These are phyloP conservation scores for Falco columbarius DNA, from an alignment of 2,797 vertebrate species.

Conservation along the genomic window DNA sequence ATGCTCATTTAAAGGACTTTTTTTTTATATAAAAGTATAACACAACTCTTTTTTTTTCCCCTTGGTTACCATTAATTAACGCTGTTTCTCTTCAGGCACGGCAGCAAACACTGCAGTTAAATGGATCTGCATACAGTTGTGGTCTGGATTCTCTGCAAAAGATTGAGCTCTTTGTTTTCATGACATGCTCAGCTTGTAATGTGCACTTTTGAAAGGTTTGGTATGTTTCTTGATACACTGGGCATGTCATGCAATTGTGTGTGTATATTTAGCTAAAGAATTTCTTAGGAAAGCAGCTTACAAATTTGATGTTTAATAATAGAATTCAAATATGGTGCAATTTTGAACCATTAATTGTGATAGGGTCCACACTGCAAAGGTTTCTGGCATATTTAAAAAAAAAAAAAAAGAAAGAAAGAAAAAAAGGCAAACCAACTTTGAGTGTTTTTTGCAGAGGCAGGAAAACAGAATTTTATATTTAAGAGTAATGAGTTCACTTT, in stretches of 20 bases:
- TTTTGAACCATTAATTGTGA: not conserved
- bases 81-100: slow-evolving; percentile 70
- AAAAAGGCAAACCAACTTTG: not conserved
- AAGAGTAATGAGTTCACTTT: not conserved
- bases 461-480: not conserved
- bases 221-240: slow-evolving; percentile 68
- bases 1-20: not conserved
- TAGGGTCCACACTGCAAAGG: not conserved
- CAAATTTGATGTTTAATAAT: not conserved
- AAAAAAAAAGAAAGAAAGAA: not conserved
- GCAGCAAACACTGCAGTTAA: slow-evolving; percentile 63
- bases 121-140: slow-evolving; percentile 70
- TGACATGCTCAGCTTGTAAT: slow-evolving; percentile 73
- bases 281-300: not conserved
- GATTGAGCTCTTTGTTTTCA: slow-evolving; percentile 73
- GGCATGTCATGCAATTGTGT: slow-evolving; percentile 69
- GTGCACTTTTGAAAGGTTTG: slow-evolving; percentile 71
- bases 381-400: not conserved
- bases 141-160: slow-evolving; percentile 73
- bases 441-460: not conserved
- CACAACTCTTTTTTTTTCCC: not conserved
- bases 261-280: slow-evolving; percentile 26
- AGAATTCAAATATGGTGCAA: not conserved
- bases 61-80: slow-evolving; percentile 67
- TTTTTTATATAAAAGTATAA: not conserved